Conservation (phyloP, 1,140 invertebrate genomes). For the Medauroidea extradentata region DNA sequence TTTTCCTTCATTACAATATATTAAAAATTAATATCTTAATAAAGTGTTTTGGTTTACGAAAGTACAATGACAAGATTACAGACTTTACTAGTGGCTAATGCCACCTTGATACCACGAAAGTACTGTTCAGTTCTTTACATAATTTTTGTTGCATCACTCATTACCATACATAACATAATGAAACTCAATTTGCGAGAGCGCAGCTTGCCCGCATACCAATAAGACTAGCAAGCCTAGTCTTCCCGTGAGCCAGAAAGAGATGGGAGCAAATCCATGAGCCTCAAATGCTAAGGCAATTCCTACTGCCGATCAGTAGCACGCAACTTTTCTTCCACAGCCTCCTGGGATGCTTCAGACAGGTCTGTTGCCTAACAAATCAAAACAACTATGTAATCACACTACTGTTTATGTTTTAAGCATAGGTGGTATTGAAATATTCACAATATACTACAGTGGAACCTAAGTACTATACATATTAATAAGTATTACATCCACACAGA, state of each 20-base stretch:
- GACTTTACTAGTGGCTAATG: background rate
- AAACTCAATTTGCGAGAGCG: background rate
- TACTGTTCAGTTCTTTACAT: constrained; percentile 1
- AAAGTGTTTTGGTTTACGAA: constrained; percentile 5
- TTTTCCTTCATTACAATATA: background rate
- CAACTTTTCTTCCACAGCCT: constrained; percentile 88
- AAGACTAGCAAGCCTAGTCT: constrained; percentile 1
- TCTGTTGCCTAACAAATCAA: constrained; percentile 67
- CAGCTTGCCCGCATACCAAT: constrained; percentile 5
- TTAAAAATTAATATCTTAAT: background rate
- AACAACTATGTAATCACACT: constrained; percentile 12
- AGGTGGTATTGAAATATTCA: too few relatives aligned
- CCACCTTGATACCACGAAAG: background rate
- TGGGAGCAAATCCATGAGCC: background rate
- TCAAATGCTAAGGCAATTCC: constrained; percentile 18
- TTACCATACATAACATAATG: constrained; percentile 9
- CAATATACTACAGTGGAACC: too few relatives aligned
- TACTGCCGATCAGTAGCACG: constrained; percentile 90
- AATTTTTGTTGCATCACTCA: constrained; percentile 10
- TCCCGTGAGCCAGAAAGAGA: background rate
- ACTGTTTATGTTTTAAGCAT: too few relatives aligned
- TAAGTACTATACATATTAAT: too few relatives aligned
- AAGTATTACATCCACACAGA: too few relatives aligned
- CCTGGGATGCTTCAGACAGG: constrained; percentile 83
- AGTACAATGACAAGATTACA: constrained; percentile 9